Base-by-base conservation (phyloP, 2,888 invertebrate species). In the Drosophila neotestacea region DNA sequence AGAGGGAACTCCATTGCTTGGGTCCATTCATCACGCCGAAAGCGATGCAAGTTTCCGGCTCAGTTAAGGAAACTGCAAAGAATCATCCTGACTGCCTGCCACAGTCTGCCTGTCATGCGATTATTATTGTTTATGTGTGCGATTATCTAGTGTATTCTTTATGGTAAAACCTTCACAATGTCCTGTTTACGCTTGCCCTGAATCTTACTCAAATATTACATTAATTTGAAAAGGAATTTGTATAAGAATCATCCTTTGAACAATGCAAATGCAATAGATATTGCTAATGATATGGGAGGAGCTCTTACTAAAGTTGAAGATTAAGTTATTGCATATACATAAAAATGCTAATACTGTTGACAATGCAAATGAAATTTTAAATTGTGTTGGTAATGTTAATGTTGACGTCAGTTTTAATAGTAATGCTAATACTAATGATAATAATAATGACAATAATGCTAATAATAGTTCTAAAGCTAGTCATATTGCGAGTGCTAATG, bases 41-140 rank as follows among this genome's bases (percentile, higher is more conserved):
- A 76, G 70, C 73, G 67, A 65, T 73, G 70, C 67, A 73, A 77
- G 70, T 70, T 77, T 73, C 73, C 73, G 70, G 54, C 55, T 58
- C 42, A 62, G 44, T 50, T 63, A 47, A 73, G 60, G 13, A 65
- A 55, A 62, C 47, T 47, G 41, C 58, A 51, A 58, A 69, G 51
- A 42, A 52, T 54, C 38, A 11, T 36, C 42, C 65, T 42, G 59
- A 54, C 34, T 58, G 51, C 51, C 46, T 56, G 54, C 54, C 46
- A 28, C 51, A 44, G 47, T 52, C 59, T 42, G 41, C 54, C 62
- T 61, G 65, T 69, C 71, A 50, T 9, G 69, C 73, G 79, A 85
- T 82, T 84, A 79, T 79, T 81, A 87, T 87, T 79, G 75, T 82
- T 87, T 82, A 80, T 87, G 71, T 76, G 70, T 68, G 70, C 60